A percentile compares a stretch with the other conserved stretches of the same genome.
phyloP scores from a whole-genome alignment of 2,888 invertebrate species.

The Ophion costatus region DNA sequence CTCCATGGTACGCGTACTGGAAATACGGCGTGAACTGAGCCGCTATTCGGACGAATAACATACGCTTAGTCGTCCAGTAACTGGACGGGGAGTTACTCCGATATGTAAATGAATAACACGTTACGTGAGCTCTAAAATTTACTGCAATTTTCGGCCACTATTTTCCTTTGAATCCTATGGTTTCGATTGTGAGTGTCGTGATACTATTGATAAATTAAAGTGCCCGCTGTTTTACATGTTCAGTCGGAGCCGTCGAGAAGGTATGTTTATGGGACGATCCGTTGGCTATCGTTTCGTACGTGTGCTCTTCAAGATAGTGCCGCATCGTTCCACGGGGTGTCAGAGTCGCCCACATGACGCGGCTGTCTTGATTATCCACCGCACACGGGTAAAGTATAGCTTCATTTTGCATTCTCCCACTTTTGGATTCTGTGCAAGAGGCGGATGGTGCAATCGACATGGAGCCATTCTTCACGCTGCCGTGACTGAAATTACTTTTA shows the following conservation, averaged over 20 bases:
- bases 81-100: too few relatives aligned
- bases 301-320: constrained; percentile 85
- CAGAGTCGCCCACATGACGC: constrained; percentile 92
- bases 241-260: constrained; percentile 81
- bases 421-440: constrained; percentile 79
- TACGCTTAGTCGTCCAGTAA: too few relatives aligned
- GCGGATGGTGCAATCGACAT: constrained; percentile 79
- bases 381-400: constrained; percentile 86
- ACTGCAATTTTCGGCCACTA: constrained; percentile 73
- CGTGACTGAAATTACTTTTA: constrained; percentile 71
- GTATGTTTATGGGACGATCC: constrained; percentile 74
- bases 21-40: too few relatives aligned
- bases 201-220: constrained; percentile 66
- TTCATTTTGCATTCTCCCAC: constrained; percentile 83
- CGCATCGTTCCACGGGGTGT: constrained; percentile 92
- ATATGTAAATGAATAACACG: constrained; percentile 10
- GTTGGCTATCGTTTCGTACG: constrained; percentile 81
- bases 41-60: too few relatives aligned
- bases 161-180: constrained; percentile 79
- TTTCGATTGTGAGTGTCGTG: constrained; percentile 45
- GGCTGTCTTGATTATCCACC: constrained; percentile 86
- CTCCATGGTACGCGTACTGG: too few relatives aligned
- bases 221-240: constrained; percentile 82
- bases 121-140: constrained; percentile 30
- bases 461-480: constrained; percentile 79